Evolutionary conservation across 2,113 vertebrate species (phyloP).

Genomic region (Tringa solitaria): DNA sequence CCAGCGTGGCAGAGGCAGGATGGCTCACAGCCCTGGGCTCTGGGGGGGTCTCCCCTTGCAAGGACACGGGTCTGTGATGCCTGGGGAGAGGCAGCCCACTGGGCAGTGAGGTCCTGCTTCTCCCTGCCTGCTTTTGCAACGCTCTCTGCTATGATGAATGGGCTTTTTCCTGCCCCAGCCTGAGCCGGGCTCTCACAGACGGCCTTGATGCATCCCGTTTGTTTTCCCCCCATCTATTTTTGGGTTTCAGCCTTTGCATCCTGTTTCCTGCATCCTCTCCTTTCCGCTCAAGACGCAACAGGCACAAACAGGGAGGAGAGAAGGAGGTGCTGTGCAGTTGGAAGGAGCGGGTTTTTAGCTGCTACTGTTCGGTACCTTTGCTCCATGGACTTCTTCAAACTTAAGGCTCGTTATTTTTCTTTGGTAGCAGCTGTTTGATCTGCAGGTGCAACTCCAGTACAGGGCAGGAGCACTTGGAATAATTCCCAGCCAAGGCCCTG

Average conservation of each 20-base stretch:
- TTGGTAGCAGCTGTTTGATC: background rate
- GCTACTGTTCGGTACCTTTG: background rate
- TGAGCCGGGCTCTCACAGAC: background rate
- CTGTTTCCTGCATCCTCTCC: constrained; percentile 46
- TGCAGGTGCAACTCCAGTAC: background rate
- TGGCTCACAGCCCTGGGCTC: background rate
- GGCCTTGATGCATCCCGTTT: background rate
- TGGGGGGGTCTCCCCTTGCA: background rate
- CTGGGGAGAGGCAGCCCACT: background rate
- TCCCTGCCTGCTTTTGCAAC: background rate
- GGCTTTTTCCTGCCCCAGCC: background rate
- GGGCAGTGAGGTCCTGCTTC: background rate
- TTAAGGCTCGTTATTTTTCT: background rate
- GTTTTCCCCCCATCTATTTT: constrained; percentile 16
- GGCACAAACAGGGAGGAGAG: background rate
- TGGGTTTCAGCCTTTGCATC: constrained; percentile 12
- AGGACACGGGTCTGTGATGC: background rate
- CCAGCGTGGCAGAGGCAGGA: background rate
- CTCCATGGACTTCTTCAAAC: background rate
- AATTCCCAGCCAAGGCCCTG: background rate
- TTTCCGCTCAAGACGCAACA: background rate
- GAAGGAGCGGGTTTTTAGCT: background rate
- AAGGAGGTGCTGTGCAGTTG: background rate
- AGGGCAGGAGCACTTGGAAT: background rate
- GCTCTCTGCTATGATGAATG: background rate